Percentiles rank a stretch among this genome's conserved stretches.
These are phyloP conservation scores for Sparus aurata DNA, from an alignment of 2,797 vertebrate genomes.

Conservation along the genomic window DNA sequence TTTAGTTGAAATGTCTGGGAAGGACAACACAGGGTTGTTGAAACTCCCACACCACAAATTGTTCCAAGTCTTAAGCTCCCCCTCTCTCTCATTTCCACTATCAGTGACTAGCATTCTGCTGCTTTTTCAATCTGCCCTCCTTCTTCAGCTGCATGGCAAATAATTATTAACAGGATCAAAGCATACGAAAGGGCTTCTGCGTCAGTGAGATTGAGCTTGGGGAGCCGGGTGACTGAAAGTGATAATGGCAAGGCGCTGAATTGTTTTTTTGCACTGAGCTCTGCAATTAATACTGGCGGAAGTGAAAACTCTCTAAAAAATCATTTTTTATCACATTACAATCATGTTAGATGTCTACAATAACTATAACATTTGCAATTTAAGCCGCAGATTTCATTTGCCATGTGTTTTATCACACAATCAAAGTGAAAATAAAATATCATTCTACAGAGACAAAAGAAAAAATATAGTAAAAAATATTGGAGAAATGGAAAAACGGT, in stretches of 20 bases:
- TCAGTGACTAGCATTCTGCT: conserved; percentile 61
- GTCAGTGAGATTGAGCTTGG: conserved; percentile 60
- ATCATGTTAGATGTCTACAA: conserved; percentile 1
- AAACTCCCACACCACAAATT: conserved; percentile 48
- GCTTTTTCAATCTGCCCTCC: conserved; percentile 62
- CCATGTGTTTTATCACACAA: background rate
- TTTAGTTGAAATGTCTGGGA: conserved; percentile 36
- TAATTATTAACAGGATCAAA: conserved; percentile 80
- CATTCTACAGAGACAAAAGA: background rate
- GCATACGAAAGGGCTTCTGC: conserved; percentile 62
- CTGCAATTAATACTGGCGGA: conserved; percentile 19
- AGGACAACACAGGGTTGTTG: conserved; percentile 38
- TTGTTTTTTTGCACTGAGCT: conserved; percentile 50
- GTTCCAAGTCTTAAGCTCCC: conserved; percentile 24
- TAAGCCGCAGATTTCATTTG: background rate
- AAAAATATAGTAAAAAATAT: no score
- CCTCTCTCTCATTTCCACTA: conserved; percentile 28
- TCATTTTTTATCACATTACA: background rate
- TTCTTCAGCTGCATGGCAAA: conserved; percentile 63
- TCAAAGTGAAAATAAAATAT: conserved; percentile 3
- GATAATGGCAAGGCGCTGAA: conserved; percentile 62
- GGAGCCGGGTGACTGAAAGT: conserved; percentile 68
- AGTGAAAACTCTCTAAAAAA: conserved; percentile 5
- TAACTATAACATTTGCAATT: background rate
- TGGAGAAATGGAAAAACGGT: background rate